Evolutionary conservation across 2,113 vertebrate species (phyloP), one percentile per base, ranked within the genome.

Genomic region (Oryzias javanicus): DNA sequence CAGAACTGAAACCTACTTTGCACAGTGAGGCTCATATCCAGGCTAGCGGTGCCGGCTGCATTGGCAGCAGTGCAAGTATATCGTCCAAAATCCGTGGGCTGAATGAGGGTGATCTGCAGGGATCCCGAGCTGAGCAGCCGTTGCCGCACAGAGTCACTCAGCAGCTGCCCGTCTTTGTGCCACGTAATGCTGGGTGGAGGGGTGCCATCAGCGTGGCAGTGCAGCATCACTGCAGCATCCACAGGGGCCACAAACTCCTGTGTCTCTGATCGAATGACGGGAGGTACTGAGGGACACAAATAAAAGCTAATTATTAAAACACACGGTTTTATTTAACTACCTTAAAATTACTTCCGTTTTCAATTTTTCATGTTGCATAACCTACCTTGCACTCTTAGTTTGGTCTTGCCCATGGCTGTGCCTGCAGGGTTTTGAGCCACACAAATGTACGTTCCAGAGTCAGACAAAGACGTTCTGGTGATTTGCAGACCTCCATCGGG

Each of bases 391-490:
- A 99, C 93, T 89, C 93, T 94, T 63, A 99, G 89, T 83, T 95
- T 98, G 77, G 95, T 95, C 82, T 97, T 99, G 17, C 94, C 94
- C 66, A 99, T 79, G 4, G 96, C 95, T 0, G 96, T 98, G 15
- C 97, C 97, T 42, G 95, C 94, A 72, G 92, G 88, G 72, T 98
- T 99, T 78, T 99, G 97, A 78, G 96, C 97, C 77, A 99, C 91
- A 66, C 97, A 99, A 64, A 94, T 93, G 55, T 97, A 99, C 14
- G 91, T 94, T 5, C 97, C 97, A 67, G 93, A 89, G 85, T 99
- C 95, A 40, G 92, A 90, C 62, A 92, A 85, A 50, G 85, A 45
- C 6, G 93, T 91, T 66, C 89, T 93, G 63, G 91, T 85, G 86
- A 99, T 98, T 82, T 94, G 94, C 46, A 99, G 88, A 59, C 90